Conservation (phyloP, 1,140 invertebrate species). For the Gonatopus flavifemur region DNA sequence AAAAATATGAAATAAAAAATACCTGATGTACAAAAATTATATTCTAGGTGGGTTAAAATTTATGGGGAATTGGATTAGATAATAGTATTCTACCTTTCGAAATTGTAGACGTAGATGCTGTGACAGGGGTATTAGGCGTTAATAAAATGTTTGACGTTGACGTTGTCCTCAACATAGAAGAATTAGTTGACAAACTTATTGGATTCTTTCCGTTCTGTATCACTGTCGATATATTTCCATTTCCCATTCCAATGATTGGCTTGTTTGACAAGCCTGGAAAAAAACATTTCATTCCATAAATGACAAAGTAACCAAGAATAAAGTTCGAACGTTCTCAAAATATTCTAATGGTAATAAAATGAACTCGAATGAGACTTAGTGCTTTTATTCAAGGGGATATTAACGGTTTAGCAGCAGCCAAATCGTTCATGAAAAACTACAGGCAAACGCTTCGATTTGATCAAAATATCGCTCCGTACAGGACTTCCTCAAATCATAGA, state of each 20-base stretch:
- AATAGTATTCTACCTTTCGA: slow-evolving; percentile 52
- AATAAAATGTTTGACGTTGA: slow-evolving; percentile 38
- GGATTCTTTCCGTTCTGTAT: slow-evolving; percentile 39
- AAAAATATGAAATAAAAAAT: no score
- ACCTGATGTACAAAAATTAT: no score
- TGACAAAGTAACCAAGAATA: neutral
- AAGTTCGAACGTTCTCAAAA: no score
- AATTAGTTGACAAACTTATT: slow-evolving; percentile 15
- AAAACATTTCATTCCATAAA: neutral
- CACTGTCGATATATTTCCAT: slow-evolving; percentile 31
- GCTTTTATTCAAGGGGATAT: no score
- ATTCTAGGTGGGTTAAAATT: slow-evolving; percentile 11
- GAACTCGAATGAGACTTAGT: no score
- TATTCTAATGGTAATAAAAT: no score
- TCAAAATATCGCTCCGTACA: no score
- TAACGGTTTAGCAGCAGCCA: no score
- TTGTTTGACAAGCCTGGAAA: slow-evolving; percentile 30
- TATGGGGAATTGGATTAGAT: slow-evolving; percentile 35
- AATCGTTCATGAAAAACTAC: no score
- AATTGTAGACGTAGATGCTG: slow-evolving; percentile 24
- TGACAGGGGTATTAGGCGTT: slow-evolving; percentile 27
- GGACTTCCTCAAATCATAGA: no score
- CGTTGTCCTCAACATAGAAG: slow-evolving; percentile 21
- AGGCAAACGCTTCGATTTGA: no score
- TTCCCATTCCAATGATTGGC: slow-evolving; percentile 17